Conservation (phyloP, 1,140 invertebrate species). For the Drosophila elegans region DNA sequence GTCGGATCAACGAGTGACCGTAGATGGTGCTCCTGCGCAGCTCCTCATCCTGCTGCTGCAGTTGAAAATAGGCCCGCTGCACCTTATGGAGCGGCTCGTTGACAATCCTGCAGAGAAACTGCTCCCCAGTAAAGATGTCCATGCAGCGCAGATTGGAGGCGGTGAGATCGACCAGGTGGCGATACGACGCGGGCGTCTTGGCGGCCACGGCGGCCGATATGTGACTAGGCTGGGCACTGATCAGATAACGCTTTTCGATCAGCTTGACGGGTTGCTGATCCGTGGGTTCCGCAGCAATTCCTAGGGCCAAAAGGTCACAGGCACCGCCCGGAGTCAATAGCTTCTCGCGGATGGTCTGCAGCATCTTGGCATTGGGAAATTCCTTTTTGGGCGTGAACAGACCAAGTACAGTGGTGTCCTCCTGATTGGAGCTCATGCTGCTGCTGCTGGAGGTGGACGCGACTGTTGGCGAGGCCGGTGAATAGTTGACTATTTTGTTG, state of each 20-base stretch:
- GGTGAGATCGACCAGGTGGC: conserved; percentile 77
- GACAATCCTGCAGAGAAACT: conserved; percentile 78
- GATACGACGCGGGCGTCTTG: conserved; percentile 79
- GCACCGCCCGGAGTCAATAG: conserved; percentile 62
- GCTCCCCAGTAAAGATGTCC: conserved; percentile 68
- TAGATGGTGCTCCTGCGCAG: conserved; percentile 72
- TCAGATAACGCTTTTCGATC: conserved; percentile 76
- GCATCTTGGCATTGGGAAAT: conserved; percentile 56
- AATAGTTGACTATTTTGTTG: conserved; percentile 68
- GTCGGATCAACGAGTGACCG: conserved; percentile 68
- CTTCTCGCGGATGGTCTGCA: conserved; percentile 71
- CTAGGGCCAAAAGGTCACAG: conserved; percentile 63
- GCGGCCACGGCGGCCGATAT: conserved; percentile 69
- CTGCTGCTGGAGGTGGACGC: conserved; percentile 21
- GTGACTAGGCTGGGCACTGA: conserved; percentile 73
- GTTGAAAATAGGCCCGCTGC: conserved; percentile 74
- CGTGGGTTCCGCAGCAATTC: conserved; percentile 61
- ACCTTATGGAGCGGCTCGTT: conserved; percentile 79
- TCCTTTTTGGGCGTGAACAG: conserved; percentile 76
- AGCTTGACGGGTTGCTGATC: conserved; percentile 63
- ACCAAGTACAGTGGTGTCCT: conserved; percentile 22
- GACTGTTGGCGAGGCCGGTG: conserved; percentile 29
- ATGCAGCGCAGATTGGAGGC: conserved; percentile 75
- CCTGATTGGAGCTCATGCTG: conserved; percentile 16
- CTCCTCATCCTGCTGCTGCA: conserved; percentile 66